Conservation (phyloP, 2,113 vertebrate genomes). For the Prunella fulvescens region DNA sequence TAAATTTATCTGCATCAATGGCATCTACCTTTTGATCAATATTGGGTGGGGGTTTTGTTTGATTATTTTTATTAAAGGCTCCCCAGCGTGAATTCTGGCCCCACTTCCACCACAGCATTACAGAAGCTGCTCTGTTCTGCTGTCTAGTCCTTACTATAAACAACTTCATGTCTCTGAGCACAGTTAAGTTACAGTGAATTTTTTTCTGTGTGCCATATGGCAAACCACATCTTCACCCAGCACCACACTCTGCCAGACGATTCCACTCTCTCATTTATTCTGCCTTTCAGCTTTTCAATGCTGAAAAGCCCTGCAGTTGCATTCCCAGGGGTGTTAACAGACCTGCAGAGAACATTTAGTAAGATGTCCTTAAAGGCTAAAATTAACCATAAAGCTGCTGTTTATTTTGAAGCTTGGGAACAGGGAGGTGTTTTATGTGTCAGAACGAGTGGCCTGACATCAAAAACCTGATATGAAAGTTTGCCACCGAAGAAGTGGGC, state of each 20-base stretch:
- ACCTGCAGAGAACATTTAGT: background rate
- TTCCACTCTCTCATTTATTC: background rate
- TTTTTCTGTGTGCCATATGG: background rate
- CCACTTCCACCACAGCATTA: background rate
- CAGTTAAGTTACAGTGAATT: background rate
- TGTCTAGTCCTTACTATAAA: background rate
- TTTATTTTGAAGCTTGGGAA: background rate
- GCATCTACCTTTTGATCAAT: background rate
- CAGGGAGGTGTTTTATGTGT: background rate
- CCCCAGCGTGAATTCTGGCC: background rate
- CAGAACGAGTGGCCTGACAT: background rate
- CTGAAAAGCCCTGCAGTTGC: background rate
- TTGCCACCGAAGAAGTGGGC: background rate
- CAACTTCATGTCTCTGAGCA: background rate
- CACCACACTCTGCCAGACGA: background rate
- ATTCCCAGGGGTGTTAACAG: background rate
- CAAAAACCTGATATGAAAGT: background rate
- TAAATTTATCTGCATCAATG: background rate
- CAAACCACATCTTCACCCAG: background rate
- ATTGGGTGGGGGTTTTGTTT: background rate
- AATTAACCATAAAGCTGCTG: background rate
- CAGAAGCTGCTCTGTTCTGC: conserved; percentile 19
- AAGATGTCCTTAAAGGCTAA: background rate
- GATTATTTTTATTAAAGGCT: background rate
- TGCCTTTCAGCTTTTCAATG: background rate